Evolutionary conservation across 2,797 vertebrate genomes (phyloP).

Genomic region (Xiphorhynchus erythropygius): DNA sequence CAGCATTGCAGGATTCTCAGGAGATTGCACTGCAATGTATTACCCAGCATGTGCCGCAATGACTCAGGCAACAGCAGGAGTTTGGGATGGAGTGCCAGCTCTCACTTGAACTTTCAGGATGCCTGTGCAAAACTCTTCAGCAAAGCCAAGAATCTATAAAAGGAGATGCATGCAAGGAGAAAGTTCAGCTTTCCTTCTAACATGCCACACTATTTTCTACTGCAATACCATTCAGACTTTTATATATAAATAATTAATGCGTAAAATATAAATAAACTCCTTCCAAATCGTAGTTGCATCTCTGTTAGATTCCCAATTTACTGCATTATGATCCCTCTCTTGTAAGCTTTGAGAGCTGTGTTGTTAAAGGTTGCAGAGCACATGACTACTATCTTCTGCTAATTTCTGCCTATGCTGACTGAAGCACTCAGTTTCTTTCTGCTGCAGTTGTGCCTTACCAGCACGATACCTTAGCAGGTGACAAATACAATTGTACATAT

Average conservation of each 20-base stretch:
- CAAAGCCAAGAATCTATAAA: slow-evolving; percentile 41
- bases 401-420: neutral
- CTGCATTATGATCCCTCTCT: neutral
- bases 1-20: slow-evolving; percentile 30
- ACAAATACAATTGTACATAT: neutral
- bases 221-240: neutral
- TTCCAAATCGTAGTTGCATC: neutral
- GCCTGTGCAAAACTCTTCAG: neutral
- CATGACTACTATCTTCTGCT: neutral
- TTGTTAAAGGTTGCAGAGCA: neutral
- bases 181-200: neutral
- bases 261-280: neutral
- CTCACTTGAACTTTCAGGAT: neutral
- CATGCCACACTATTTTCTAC: neutral
- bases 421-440: neutral
- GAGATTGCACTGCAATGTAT: neutral
- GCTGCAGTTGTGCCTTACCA: neutral
- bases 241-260: neutral
- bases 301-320: neutral
- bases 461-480: neutral
- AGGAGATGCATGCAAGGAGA: neutral
- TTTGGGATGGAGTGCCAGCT: neutral
- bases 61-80: slow-evolving; percentile 48
- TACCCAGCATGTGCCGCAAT: slow-evolving; percentile 31
- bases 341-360: neutral